Base-by-base conservation (phyloP, 2,888 invertebrate species). In the Herminia tarsipennalis region DNA sequence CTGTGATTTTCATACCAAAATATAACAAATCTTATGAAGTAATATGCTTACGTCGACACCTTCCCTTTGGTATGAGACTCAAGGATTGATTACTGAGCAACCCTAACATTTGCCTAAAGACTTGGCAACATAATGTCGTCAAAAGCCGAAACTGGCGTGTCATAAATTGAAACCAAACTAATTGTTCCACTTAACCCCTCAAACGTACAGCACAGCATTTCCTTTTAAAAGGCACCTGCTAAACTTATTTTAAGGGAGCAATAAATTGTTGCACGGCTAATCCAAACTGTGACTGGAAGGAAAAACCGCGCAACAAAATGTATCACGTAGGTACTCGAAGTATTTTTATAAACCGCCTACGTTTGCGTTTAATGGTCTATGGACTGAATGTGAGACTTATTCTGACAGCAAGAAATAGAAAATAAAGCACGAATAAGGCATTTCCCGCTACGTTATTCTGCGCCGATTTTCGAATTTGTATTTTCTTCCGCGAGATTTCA, bases 251-350 rank as follows among this genome's bases (percentile, higher is more conserved):
- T 57, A 62, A 65, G 61, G 53, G 62, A 61, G 61, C 59, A 57
- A 82, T 83, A 83, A 83, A 85, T 85, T 82, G 77, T 70, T 55
- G 56, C 60, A 61, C 59, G 68, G 59, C 73, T 80, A 79, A 82
- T 81, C 80, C 76, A 66, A 78, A 68, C 70, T 52, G 44, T 28
- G 64, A 70, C 66, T 64, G 65, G 58, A 53, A 71, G 73, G 70
- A 74, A 78, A 76, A 70, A 68, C 59, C 47, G 44, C 43, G 54
- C 56, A 27, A 37, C 55, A 57, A 70, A 72, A 60, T 70, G 66
- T 73, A 70, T 74, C 75, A 77, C 73, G 73, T 77, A 77, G 73
- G 73, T 77, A 70, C 66, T 39, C 43, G 53, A 55, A 59, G 68
- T 74, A 73, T 79, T 78, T 81, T 78, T 80, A 80, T 75, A 76